phyloP scores from a whole-genome alignment of 1,140 invertebrate species.

The Centruroides vittatus region DNA sequence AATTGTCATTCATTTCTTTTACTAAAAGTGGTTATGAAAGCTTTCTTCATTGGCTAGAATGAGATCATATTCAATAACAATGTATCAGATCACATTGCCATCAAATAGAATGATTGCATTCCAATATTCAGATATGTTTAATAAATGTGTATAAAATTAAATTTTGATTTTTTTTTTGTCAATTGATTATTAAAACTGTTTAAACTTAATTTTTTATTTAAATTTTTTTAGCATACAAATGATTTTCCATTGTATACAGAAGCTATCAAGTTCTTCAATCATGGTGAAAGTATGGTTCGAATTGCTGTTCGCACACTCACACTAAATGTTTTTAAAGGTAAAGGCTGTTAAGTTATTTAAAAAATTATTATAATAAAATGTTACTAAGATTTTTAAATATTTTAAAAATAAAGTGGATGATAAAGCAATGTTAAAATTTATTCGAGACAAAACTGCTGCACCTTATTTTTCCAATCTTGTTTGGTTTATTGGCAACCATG shows the following conservation, averaged over 20 bases:
- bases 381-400: background rate
- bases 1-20: too few relatives aligned
- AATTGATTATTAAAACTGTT: too few relatives aligned
- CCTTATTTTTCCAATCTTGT: constrained; percentile 97
- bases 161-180: too few relatives aligned
- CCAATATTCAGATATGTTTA: background rate
- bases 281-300: constrained; percentile 95
- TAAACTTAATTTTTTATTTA: background rate
- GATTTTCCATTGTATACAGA: constrained; percentile 98
- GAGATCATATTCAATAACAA: too few relatives aligned
- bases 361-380: too few relatives aligned
- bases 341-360: background rate
- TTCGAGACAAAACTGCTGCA: constrained; percentile 85
- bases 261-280: constrained; percentile 98
- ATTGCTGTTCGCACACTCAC: constrained; percentile 96
- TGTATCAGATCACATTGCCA: too few relatives aligned
- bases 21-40: too few relatives aligned
- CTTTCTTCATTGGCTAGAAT: too few relatives aligned
- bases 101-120: too few relatives aligned
- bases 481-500: constrained; percentile 99
- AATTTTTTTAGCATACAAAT: constrained; percentile 71
- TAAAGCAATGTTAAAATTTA: constrained; percentile 87
- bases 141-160: too few relatives aligned
- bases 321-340: constrained; percentile 77
- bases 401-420: constrained; percentile 61